These are phyloP conservation scores for Discoglossus pictus DNA, from an alignment of 2,797 vertebrate genomes.

Conservation along the genomic window DNA sequence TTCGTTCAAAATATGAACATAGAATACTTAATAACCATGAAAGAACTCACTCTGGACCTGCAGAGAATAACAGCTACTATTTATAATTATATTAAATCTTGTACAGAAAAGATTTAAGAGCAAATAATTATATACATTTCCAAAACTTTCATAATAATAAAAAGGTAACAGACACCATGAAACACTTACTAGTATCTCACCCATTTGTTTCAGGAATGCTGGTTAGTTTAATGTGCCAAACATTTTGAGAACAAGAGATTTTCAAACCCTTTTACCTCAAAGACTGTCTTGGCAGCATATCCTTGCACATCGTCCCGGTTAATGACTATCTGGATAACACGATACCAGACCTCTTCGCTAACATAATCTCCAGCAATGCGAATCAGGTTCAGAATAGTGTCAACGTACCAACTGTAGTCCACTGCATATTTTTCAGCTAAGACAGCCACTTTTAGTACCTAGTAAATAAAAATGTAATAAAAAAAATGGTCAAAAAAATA, in stretches of 20 bases:
- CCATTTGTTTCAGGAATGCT: background rate
- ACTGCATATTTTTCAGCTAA: conserved; percentile 71
- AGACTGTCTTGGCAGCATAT: conserved; percentile 73
- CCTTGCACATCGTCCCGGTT: conserved; percentile 74
- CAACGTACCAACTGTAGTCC: conserved; percentile 76
- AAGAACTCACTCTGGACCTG: no score
- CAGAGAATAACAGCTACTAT: no score
- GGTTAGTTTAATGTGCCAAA: background rate
- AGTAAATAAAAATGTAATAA: background rate
- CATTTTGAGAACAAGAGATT: background rate
- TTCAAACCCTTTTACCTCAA: conserved; percentile 62
- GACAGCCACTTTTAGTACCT: conserved; percentile 74
- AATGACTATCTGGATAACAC: conserved; percentile 73
- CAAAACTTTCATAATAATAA: no score
- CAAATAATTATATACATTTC: no score
- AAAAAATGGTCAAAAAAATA: no score
- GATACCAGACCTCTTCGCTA: conserved; percentile 75
- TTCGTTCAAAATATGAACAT: no score
- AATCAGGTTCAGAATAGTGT: conserved; percentile 74
- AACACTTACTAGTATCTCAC: no score
- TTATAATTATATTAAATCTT: no score
- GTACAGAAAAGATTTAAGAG: no score
- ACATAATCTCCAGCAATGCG: conserved; percentile 74
- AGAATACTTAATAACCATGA: no score
- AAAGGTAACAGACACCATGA: background rate